Evolutionary conservation across 2,888 invertebrate species (phyloP).

Genomic region (Drosophila borealis): DNA sequence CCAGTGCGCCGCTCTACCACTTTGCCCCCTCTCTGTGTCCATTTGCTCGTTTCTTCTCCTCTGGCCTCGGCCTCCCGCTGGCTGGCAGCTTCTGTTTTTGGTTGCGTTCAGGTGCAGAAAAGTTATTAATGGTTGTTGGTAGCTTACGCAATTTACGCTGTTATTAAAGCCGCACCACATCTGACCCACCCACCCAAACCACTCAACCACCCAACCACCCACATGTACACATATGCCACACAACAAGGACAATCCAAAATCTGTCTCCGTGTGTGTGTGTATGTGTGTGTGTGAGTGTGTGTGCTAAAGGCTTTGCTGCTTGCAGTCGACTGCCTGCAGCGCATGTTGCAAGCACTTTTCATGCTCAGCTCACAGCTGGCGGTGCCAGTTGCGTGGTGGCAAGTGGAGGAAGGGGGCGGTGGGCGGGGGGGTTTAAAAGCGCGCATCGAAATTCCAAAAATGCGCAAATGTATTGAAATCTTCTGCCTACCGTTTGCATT

Average conservation of each 20-base stretch:
- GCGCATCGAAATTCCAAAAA: constrained; percentile 3
- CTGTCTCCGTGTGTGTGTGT: constrained; percentile 1
- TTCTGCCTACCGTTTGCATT: background rate
- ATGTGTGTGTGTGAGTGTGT: constrained; percentile 5
- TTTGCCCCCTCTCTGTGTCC: background rate
- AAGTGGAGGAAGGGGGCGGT: too few relatives aligned
- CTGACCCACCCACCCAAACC: constrained; percentile 27
- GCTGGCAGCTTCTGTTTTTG: constrained; percentile 32
- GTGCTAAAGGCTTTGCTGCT: constrained; percentile 18
- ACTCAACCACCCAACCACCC: constrained; percentile 19
- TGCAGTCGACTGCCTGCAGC: constrained; percentile 10
- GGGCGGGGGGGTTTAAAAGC: too few relatives aligned
- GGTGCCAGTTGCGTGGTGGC: background rate
- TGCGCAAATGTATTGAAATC: background rate
- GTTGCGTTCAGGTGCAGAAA: constrained; percentile 66
- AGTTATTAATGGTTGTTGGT: constrained; percentile 74
- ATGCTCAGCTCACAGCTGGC: background rate
- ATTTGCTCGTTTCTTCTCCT: too few relatives aligned
- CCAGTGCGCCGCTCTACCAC: constrained; percentile 2
- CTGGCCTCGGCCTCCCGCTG: constrained; percentile 3
- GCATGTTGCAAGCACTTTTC: constrained; percentile 33
- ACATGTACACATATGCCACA: constrained; percentile 5
- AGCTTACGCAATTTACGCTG: constrained; percentile 65
- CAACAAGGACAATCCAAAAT: constrained; percentile 27
- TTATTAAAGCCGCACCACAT: constrained; percentile 61